These are phyloP conservation scores for Pygoscelis adeliae DNA, from an alignment of 2,113 vertebrate genomes.

Conservation along the genomic window DNA sequence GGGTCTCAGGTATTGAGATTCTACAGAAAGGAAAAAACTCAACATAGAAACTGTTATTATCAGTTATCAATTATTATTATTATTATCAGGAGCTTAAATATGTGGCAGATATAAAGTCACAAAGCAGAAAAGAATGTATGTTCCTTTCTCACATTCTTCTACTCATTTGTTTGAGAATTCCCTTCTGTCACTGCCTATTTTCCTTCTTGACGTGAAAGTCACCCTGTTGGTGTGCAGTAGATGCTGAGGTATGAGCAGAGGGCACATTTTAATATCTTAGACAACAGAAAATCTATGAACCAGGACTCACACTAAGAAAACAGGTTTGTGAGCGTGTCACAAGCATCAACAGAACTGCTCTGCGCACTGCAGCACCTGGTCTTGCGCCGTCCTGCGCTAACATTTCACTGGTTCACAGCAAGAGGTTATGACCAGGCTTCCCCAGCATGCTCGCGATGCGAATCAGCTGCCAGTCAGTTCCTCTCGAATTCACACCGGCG, in stretches of 20 bases:
- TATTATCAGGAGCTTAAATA: neutral
- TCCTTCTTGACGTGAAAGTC: neutral
- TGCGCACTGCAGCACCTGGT: neutral
- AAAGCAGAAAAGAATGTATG: neutral
- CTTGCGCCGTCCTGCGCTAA: neutral
- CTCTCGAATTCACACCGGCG: neutral
- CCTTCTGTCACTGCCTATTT: neutral
- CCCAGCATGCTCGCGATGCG: accelerated
- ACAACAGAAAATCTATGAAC: neutral
- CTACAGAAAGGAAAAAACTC: neutral
- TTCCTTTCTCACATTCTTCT: neutral
- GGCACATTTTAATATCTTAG: neutral
- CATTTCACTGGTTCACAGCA: neutral
- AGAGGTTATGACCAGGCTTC: neutral
- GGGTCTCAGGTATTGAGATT: neutral
- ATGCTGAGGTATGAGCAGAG: neutral
- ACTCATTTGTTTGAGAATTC: neutral
- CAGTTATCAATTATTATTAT: too few relatives aligned
- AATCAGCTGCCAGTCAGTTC: neutral
- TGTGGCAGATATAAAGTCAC: neutral
- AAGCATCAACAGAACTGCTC: neutral
- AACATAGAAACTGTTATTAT: neutral
- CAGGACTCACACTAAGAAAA: neutral
- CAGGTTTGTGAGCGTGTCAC: neutral
- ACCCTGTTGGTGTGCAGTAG: neutral